phyloP scores from a whole-genome alignment of 2,888 invertebrate genomes.

The Ochropleura leucogaster region DNA sequence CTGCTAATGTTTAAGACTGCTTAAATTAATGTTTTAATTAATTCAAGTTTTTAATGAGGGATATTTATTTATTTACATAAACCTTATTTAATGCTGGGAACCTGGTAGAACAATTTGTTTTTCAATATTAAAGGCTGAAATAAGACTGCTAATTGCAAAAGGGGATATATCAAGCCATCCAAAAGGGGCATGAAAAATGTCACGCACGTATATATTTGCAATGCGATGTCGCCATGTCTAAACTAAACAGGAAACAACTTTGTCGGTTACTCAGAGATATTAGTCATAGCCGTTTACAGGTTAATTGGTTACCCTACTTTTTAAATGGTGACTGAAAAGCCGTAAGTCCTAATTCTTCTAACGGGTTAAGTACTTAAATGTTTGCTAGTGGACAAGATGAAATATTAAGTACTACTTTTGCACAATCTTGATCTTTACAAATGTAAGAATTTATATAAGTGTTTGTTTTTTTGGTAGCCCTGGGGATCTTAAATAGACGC shows the following conservation, averaged over 20 bases:
- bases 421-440: not conserved
- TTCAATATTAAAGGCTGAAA: slow-evolving; percentile 1
- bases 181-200: slow-evolving; percentile 37
- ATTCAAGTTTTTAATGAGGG: slow-evolving; percentile 1
- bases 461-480: no score
- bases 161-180: slow-evolving; percentile 1
- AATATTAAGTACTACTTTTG: not conserved
- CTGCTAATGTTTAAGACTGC: not conserved
- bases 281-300: slow-evolving; percentile 71
- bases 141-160: slow-evolving; percentile 10
- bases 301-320: slow-evolving; percentile 75
- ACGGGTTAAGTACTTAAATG: not conserved
- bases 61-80: slow-evolving; percentile 10
- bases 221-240: slow-evolving; percentile 33
- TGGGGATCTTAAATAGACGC: no score
- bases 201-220: slow-evolving; percentile 38
- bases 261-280: slow-evolving; percentile 72
- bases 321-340: slow-evolving; percentile 40
- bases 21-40: slow-evolving; percentile 25
- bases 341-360: not conserved
- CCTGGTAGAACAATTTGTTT: slow-evolving; percentile 8
- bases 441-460: no score
- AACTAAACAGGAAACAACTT: slow-evolving; percentile 76
- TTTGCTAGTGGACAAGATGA: not conserved
- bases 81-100: not conserved